Percentiles rank a stretch among this genome's conserved stretches.
Evolutionary conservation across 2,113 vertebrate genomes (phyloP).

Genomic region (Pavo muticus): DNA sequence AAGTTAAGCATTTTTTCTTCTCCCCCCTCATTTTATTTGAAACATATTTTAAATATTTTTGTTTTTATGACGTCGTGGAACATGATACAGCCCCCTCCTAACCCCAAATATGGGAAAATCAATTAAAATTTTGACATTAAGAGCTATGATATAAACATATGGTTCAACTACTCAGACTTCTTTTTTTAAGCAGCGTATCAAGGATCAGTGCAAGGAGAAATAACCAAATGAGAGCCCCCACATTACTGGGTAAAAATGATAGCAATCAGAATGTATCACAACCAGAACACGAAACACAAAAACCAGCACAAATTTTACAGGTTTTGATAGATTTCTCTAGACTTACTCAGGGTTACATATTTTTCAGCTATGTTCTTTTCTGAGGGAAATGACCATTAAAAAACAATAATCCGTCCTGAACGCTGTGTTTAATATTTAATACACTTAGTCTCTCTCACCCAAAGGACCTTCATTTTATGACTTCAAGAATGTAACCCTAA

Average conservation of each 20-base stretch:
- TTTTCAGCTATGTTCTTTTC: slow-evolving; percentile 28
- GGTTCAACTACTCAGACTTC: slow-evolving; percentile 34
- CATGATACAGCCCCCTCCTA: slow-evolving; percentile 74
- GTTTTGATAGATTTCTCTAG: background rate
- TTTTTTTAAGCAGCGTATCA: slow-evolving; percentile 23
- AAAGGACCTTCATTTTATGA: slow-evolving; percentile 8
- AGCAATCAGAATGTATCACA: background rate
- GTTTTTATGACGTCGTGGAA: slow-evolving; percentile 78
- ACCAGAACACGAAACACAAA: slow-evolving; percentile 18
- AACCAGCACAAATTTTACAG: background rate
- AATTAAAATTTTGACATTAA: slow-evolving; percentile 74
- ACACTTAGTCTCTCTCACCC: background rate
- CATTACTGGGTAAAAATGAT: background rate
- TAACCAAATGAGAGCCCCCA: background rate
- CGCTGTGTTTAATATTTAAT: background rate
- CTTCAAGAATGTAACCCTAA: slow-evolving; percentile 11
- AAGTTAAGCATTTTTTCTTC: slow-evolving; percentile 79
- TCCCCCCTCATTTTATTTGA: slow-evolving; percentile 76
- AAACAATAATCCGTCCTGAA: slow-evolving; percentile 2
- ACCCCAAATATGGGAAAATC: slow-evolving; percentile 72
- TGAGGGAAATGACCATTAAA: background rate
- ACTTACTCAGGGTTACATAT: background rate
- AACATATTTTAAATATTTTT: slow-evolving; percentile 86
- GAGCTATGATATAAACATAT: slow-evolving; percentile 66
- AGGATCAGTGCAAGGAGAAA: slow-evolving; percentile 21